These are phyloP conservation scores for Dimorphilus gyrociliatus DNA, from an alignment of 2,888 invertebrate species.

Conservation along the genomic window DNA sequence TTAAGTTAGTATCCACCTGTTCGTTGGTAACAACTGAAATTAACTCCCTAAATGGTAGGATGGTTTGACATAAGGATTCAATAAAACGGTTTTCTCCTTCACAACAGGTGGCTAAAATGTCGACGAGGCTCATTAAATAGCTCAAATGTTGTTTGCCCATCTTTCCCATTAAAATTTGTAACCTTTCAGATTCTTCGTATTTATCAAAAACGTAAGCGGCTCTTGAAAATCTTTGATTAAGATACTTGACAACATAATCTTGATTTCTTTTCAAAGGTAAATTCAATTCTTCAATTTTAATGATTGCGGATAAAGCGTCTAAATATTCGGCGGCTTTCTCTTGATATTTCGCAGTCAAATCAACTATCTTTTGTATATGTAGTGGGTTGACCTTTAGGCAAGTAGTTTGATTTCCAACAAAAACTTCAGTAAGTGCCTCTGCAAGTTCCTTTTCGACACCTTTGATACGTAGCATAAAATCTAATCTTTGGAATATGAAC, in stretches of 20 bases:
- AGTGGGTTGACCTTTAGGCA: slow-evolving; percentile 17
- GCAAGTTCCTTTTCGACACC: slow-evolving; percentile 16
- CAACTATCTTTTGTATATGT: slow-evolving; percentile 17
- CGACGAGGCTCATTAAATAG: slow-evolving; percentile 17
- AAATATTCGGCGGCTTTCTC: slow-evolving; percentile 19
- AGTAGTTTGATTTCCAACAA: slow-evolving; percentile 16
- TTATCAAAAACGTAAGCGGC: too few species aligned
- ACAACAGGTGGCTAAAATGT: slow-evolving; percentile 17
- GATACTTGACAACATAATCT: slow-evolving; percentile 21
- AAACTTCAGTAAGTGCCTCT: slow-evolving; percentile 17
- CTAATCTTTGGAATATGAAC: slow-evolving; percentile 16
- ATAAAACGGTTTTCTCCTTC: slow-evolving; percentile 24
- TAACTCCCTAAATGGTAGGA: slow-evolving; percentile 19
- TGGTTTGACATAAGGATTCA: slow-evolving; percentile 26
- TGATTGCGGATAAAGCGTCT: slow-evolving; percentile 16
- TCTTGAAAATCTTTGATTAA: slow-evolving; percentile 22
- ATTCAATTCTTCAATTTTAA: slow-evolving; percentile 17
- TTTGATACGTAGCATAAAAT: slow-evolving; percentile 13
- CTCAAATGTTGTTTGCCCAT: slow-evolving; percentile 12
- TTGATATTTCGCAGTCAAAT: slow-evolving; percentile 14
- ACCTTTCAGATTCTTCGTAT: slow-evolving; percentile 18
- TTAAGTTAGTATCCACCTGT: slow-evolving; percentile 16
- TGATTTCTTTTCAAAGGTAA: slow-evolving; percentile 21
- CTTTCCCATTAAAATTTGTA: slow-evolving; percentile 20
- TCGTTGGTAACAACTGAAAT: slow-evolving; percentile 18